Percentiles rank a stretch among this genome's conserved stretches.
Evolutionary conservation across 2,797 vertebrate genomes (phyloP).

Genomic region (Furcifer pardalis): DNA sequence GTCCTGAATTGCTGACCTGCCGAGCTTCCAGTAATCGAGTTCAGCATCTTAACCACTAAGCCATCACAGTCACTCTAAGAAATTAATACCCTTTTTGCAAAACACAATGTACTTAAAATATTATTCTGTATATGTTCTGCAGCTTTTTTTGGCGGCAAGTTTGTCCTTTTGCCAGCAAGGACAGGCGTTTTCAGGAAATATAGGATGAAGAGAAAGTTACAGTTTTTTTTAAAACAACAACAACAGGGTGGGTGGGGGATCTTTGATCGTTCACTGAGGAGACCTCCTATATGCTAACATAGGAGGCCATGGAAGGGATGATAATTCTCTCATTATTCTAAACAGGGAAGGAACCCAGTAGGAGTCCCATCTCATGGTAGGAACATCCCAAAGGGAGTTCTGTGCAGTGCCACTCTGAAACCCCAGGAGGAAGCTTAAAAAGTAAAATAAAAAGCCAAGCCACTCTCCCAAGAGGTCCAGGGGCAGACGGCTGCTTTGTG

Average conservation of each 20-base stretch:
- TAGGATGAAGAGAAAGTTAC: not conserved
- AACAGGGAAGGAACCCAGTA: not conserved
- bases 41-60: no score
- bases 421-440: constrained; percentile 3
- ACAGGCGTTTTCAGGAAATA: not conserved
- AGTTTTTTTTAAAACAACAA: not conserved
- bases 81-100: not conserved
- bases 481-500: constrained; percentile 24
- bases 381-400: not conserved
- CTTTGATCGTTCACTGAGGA: not conserved
- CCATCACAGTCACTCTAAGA: no score
- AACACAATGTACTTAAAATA: not conserved
- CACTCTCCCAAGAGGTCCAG: not conserved
- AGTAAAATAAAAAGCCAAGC: not conserved
- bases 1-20: no score
- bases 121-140: not conserved
- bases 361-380: not conserved
- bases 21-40: no score
- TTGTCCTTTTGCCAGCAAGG: not conserved
- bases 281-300: not conserved
- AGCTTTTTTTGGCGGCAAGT: not conserved
- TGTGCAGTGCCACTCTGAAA: not conserved
- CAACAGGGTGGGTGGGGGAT: not conserved
- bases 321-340: not conserved
- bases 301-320: not conserved